phyloP scores from a whole-genome alignment of 2,797 vertebrate species.

The Dendrocincla fuliginosa region DNA sequence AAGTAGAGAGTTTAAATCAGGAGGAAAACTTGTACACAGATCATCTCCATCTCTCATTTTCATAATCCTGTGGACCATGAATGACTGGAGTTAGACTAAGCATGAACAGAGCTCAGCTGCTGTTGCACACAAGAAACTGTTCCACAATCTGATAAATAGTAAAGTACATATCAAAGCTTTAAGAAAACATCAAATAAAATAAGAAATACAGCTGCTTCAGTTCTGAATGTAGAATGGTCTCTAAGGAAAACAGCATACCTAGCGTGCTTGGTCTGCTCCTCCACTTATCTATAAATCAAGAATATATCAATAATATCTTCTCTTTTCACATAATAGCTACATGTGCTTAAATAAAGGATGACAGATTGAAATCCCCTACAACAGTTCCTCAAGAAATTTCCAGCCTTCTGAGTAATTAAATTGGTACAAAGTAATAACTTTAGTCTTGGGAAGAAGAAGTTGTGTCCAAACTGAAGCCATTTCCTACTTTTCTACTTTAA shows the following conservation, averaged over 20 bases:
- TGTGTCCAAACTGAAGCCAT: background rate
- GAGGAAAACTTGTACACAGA: background rate
- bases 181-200: background rate
- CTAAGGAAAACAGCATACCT: background rate
- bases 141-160: background rate
- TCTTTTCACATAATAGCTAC: background rate
- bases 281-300: background rate
- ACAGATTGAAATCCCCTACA: background rate
- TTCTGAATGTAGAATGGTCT: background rate
- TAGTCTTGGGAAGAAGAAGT: background rate
- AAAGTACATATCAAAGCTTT: background rate
- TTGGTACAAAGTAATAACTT: background rate
- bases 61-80: background rate
- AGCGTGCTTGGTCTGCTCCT: background rate
- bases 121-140: background rate
- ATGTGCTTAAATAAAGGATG: background rate
- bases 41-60: background rate
- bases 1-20: background rate
- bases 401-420: background rate
- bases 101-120: background rate
- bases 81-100: background rate
- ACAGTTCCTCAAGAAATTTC: background rate
- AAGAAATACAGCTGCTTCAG: background rate
- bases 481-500: background rate
- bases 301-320: background rate